A percentile compares a stretch with the other conserved stretches of the same genome.
These are phyloP conservation scores for Diloba caeruleocephala DNA, from an alignment of 2,888 invertebrate genomes.

Conservation along the genomic window DNA sequence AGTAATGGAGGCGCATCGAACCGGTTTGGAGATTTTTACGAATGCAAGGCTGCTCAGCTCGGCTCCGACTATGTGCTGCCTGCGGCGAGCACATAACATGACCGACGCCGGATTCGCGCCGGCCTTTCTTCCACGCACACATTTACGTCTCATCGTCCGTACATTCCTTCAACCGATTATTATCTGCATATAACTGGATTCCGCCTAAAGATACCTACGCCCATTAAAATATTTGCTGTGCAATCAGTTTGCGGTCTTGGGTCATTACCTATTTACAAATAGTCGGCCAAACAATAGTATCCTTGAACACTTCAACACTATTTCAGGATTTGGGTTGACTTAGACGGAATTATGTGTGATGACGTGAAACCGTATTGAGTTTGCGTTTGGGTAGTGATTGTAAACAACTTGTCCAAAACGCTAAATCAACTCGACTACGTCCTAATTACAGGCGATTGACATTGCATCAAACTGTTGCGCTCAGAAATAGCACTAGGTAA, in stretches of 20 bases:
- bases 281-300: slow-evolving; percentile 68
- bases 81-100: slow-evolving; percentile 82
- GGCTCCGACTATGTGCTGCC: slow-evolving; percentile 81
- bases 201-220: slow-evolving; percentile 72
- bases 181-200: slow-evolving; percentile 83
- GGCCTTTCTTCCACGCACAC: slow-evolving; percentile 80
- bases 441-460: slow-evolving; percentile 68
- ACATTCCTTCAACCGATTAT: slow-evolving; percentile 74
- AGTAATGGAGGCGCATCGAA: slow-evolving; percentile 89
- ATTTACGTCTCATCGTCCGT: slow-evolving; percentile 61
- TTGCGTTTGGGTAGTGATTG: slow-evolving; percentile 57
- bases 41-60: slow-evolving; percentile 86
- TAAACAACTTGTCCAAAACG: slow-evolving; percentile 71
- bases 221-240: slow-evolving; percentile 78
- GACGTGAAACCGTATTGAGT: slow-evolving; percentile 58
- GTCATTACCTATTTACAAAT: slow-evolving; percentile 72
- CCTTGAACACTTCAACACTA: slow-evolving; percentile 71
- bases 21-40: slow-evolving; percentile 89
- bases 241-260: slow-evolving; percentile 67
- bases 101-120: slow-evolving; percentile 84
- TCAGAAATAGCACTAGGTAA: slow-evolving; percentile 71
- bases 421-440: slow-evolving; percentile 65
- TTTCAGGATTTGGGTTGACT: slow-evolving; percentile 75
- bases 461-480: slow-evolving; percentile 64
- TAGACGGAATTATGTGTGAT: slow-evolving; percentile 66